phyloP scores from a whole-genome alignment of 2,888 invertebrate genomes.

The Harpagoxenus sublaevis region DNA sequence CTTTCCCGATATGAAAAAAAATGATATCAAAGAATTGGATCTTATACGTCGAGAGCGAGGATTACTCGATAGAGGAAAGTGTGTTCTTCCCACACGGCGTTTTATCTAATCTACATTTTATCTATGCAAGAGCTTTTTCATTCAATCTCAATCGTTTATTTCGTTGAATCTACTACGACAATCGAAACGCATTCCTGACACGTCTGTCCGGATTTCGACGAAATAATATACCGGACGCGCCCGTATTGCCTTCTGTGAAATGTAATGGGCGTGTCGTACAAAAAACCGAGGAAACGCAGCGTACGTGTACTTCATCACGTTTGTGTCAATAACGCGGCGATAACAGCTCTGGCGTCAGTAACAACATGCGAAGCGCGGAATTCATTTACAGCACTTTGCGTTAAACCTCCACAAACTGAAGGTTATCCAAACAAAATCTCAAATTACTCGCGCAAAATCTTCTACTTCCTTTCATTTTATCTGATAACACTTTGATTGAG shows the following conservation, averaged over 20 bases:
- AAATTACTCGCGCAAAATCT: background rate
- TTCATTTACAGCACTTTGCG: slow-evolving; percentile 9
- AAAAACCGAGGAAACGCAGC: slow-evolving; percentile 23
- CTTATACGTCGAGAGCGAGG: background rate
- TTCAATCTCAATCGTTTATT: slow-evolving; percentile 7
- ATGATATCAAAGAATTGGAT: background rate
- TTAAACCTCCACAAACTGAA: slow-evolving; percentile 31
- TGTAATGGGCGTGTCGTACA: slow-evolving; percentile 10
- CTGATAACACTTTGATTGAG: slow-evolving; percentile 10
- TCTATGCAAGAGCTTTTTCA: background rate
- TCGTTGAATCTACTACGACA: background rate
- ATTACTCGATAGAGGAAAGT: background rate
- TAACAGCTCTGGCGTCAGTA: slow-evolving; percentile 36
- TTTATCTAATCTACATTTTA: slow-evolving; percentile 9
- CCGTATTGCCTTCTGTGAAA: background rate
- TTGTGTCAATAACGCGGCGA: slow-evolving; percentile 31
- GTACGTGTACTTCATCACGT: slow-evolving; percentile 2
- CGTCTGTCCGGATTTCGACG: background rate
- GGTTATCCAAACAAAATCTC: slow-evolving; percentile 28
- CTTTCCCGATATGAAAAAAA: background rate
- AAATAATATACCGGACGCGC: background rate
- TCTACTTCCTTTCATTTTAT: slow-evolving; percentile 12
- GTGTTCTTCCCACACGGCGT: background rate
- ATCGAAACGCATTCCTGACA: slow-evolving; percentile 8
- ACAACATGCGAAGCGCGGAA: background rate